These are phyloP conservation scores for Protophormia terraenovae DNA, from an alignment of 2,888 invertebrate species.

Conservation along the genomic window DNA sequence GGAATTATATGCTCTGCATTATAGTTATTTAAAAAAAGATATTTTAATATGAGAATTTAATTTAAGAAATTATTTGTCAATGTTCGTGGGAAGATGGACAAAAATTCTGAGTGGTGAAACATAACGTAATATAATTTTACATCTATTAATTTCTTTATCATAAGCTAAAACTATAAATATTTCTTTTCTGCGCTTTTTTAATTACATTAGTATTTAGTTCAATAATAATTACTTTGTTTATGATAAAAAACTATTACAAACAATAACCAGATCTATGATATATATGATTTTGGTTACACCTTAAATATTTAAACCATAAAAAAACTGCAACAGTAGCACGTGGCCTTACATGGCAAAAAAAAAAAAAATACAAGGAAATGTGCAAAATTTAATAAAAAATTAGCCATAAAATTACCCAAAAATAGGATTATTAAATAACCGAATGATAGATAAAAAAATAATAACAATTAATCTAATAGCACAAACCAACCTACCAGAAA, in stretches of 20 bases:
- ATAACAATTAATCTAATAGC: slow-evolving; percentile 74
- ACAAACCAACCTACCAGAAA: slow-evolving; percentile 64
- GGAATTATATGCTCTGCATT: too few species aligned
- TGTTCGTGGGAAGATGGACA: too few species aligned
- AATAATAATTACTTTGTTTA: neutral
- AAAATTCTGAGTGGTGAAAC: too few species aligned
- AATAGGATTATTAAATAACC: slow-evolving; percentile 73
- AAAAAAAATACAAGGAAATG: slow-evolving; percentile 66
- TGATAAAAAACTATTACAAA: neutral
- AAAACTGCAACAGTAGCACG: slow-evolving; percentile 36
- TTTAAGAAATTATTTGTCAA: too few species aligned
- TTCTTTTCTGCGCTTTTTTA: too few species aligned
- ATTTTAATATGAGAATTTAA: too few species aligned
- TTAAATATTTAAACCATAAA: slow-evolving; percentile 41
- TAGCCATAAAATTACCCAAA: slow-evolving; percentile 68
- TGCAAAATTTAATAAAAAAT: slow-evolving; percentile 68
- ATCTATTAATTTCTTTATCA: too few species aligned
- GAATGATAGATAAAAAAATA: slow-evolving; percentile 59
- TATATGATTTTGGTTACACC: slow-evolving; percentile 50
- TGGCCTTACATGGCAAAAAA: slow-evolving; percentile 59
- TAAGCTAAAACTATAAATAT: too few species aligned
- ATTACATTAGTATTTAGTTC: neutral
- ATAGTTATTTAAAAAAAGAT: too few species aligned
- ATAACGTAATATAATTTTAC: too few species aligned
- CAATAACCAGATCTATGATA: neutral